These are phyloP conservation scores for Venusia cambrica DNA, from an alignment of 2,888 invertebrate genomes.

Conservation along the genomic window DNA sequence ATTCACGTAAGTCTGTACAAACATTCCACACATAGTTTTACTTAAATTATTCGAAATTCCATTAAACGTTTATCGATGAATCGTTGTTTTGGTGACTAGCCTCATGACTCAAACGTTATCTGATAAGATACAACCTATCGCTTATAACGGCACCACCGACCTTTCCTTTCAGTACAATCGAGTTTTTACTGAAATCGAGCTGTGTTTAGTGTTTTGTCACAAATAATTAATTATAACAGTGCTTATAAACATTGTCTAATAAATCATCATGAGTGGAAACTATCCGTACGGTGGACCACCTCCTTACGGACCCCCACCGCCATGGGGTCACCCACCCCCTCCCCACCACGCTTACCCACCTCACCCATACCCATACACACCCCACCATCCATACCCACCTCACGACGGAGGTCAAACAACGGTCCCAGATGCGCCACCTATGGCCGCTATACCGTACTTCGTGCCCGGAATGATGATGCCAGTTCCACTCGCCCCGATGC, in stretches of 20 bases:
- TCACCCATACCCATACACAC: slow-evolving; percentile 28
- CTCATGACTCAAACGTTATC: slow-evolving; percentile 27
- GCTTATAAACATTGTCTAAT: not conserved
- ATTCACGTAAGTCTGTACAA: slow-evolving; percentile 30
- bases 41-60: slow-evolving; percentile 32
- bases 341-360: slow-evolving; percentile 28
- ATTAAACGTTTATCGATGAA: slow-evolving; percentile 28
- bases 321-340: slow-evolving; percentile 29
- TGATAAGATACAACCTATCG: slow-evolving; percentile 36
- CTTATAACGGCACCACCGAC: slow-evolving; percentile 27
- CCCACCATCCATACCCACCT: slow-evolving; percentile 31
- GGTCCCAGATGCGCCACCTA: too few relatives aligned
- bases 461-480: slow-evolving; percentile 66
- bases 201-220: slow-evolving; percentile 1
- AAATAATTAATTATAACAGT: slow-evolving; percentile 1
- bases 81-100: slow-evolving; percentile 28
- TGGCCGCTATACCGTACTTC: too few relatives aligned
- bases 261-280: slow-evolving; percentile 48
- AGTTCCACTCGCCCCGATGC: slow-evolving; percentile 40
- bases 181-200: not conserved
- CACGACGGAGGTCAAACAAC: slow-evolving; percentile 36
- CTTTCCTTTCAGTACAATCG: slow-evolving; percentile 16
- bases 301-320: slow-evolving; percentile 45
- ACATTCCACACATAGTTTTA: slow-evolving; percentile 28
- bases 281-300: slow-evolving; percentile 37